Conservation (phyloP, 2,113 vertebrate species). For the Vireo altiloquus region DNA sequence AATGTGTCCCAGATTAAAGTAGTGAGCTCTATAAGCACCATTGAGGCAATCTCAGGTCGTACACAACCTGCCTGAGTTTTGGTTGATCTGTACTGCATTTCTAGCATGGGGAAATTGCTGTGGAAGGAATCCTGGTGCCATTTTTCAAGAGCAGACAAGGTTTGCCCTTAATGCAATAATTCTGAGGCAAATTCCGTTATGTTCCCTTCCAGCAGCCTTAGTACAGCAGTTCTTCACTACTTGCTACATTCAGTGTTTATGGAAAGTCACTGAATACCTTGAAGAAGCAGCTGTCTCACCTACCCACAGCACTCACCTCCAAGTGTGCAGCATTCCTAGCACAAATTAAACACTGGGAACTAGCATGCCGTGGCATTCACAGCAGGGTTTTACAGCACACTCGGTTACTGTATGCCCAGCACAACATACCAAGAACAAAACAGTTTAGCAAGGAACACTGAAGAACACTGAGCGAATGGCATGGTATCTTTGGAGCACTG, state of each 20-base stretch:
- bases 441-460: neutral
- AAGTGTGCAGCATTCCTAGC: neutral
- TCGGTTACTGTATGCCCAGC: neutral
- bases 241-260: neutral
- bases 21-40: neutral
- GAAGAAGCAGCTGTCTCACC: neutral
- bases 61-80: neutral
- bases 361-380: neutral
- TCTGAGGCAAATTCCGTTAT: neutral
- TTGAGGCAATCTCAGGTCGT: neutral
- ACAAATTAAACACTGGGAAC: neutral
- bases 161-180: neutral
- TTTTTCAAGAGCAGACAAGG: neutral
- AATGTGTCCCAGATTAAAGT: neutral
- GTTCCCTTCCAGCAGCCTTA: neutral
- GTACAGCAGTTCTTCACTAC: neutral
- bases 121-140: neutral
- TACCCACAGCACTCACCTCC: neutral
- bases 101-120: neutral
- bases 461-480: neutral
- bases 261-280: neutral
- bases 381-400: neutral
- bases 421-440: neutral
- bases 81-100: neutral
- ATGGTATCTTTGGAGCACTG: neutral